phyloP scores from a whole-genome alignment of 2,113 vertebrate species.

The Catharus bicknelli region DNA sequence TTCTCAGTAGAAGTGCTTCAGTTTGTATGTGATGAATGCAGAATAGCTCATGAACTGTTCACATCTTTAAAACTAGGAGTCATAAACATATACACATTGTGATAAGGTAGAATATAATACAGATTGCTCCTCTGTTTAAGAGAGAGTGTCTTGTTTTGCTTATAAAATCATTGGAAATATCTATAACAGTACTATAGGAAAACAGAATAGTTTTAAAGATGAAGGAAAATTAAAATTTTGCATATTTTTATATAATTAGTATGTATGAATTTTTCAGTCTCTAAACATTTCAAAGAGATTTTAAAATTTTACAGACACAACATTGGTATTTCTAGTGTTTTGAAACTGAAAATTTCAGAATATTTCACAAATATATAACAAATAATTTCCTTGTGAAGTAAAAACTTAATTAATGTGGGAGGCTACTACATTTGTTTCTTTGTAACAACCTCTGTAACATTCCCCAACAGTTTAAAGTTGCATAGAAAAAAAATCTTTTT shows the following conservation, averaged over 20 bases:
- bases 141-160: not conserved
- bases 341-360: not conserved
- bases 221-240: not conserved
- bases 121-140: not conserved
- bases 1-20: not conserved
- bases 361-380: not conserved
- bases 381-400: not conserved
- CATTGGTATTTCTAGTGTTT: not conserved
- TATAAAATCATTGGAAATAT: not conserved
- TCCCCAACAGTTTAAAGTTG: accelerated
- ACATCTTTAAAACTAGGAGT: not conserved
- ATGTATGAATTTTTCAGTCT: not conserved
- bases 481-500: not conserved
- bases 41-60: not conserved
- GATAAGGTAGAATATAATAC: not conserved
- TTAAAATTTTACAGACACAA: not conserved
- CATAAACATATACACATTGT: accelerated
- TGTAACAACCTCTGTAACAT: not conserved
- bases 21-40: not conserved
- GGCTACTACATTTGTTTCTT: not conserved
- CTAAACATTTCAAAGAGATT: not conserved
- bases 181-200: not conserved
- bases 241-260: not conserved
- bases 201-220: not conserved
- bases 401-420: not conserved